Percentiles rank a stretch among this genome's conserved stretches.
Evolutionary conservation across 1,140 invertebrate species (phyloP).

Genomic region (Aphelinus atriplicis): DNA sequence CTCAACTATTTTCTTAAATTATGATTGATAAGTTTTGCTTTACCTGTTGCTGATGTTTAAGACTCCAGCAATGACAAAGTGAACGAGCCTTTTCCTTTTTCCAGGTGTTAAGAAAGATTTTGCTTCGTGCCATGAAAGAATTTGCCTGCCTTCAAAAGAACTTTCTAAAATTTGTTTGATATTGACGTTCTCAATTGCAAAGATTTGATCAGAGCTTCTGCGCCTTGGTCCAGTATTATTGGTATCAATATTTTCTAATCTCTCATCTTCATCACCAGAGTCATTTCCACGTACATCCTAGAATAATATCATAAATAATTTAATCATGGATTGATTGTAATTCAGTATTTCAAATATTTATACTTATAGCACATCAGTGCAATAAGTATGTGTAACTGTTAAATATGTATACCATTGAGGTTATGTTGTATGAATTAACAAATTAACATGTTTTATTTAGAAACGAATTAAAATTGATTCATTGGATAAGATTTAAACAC

Average conservation of each 20-base stretch:
- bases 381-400: too few species aligned
- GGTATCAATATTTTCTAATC: background rate
- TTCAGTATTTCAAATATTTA: background rate
- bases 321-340: background rate
- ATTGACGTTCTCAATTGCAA: background rate
- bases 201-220: background rate
- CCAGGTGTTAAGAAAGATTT: background rate
- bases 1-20: background rate
- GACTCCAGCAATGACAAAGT: background rate
- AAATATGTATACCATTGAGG: too few species aligned
- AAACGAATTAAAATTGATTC: too few species aligned
- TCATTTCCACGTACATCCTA: background rate
- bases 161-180: background rate
- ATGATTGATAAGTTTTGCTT: background rate
- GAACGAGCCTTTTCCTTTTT: background rate
- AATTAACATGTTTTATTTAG: too few species aligned
- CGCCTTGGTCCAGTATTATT: background rate
- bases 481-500: too few species aligned
- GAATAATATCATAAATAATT: background rate
- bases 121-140: background rate
- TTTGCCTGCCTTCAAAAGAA: background rate
- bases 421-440: too few species aligned
- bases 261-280: background rate
- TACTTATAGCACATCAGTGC: background rate
- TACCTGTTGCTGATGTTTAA: background rate